phyloP scores from a whole-genome alignment of 1,140 invertebrate genomes.

The Saccostrea echinata region DNA sequence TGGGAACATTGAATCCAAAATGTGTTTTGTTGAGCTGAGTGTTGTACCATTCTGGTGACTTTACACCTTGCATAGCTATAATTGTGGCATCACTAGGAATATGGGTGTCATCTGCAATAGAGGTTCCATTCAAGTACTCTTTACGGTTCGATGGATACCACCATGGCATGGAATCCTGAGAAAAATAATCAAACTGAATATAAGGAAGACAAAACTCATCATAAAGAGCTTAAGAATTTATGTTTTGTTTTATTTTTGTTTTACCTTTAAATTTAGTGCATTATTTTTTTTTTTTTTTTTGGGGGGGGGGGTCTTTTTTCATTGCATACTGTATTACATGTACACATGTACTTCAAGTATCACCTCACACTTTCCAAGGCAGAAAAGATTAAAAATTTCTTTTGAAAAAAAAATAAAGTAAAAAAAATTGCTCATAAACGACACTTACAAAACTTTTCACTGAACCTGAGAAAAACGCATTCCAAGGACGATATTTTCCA shows the following conservation, averaged over 20 bases:
- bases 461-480: slow-evolving; percentile 64
- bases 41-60: slow-evolving; percentile 55
- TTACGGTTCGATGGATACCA: slow-evolving; percentile 64
- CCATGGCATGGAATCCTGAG: slow-evolving; percentile 65
- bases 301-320: too few relatives aligned
- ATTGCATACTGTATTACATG: too few relatives aligned
- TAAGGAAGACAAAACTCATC: too few relatives aligned
- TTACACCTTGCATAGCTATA: slow-evolving; percentile 60
- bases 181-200: slow-evolving; percentile 11
- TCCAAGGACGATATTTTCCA: slow-evolving; percentile 53
- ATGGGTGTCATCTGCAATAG: slow-evolving; percentile 32
- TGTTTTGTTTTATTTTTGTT: too few relatives aligned
- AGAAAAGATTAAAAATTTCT: too few relatives aligned
- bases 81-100: slow-evolving; percentile 20
- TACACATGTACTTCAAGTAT: too few relatives aligned
- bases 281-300: too few relatives aligned
- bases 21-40: slow-evolving; percentile 40
- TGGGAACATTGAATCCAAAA: slow-evolving; percentile 56
- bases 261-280: too few relatives aligned
- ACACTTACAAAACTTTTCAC: slow-evolving; percentile 49
- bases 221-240: too few relatives aligned
- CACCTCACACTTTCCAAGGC: too few relatives aligned
- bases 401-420: too few relatives aligned
- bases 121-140: slow-evolving; percentile 65
- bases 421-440: neutral